phyloP scores from a whole-genome alignment of 1,140 invertebrate genomes.

The Berghia stephanieae region DNA sequence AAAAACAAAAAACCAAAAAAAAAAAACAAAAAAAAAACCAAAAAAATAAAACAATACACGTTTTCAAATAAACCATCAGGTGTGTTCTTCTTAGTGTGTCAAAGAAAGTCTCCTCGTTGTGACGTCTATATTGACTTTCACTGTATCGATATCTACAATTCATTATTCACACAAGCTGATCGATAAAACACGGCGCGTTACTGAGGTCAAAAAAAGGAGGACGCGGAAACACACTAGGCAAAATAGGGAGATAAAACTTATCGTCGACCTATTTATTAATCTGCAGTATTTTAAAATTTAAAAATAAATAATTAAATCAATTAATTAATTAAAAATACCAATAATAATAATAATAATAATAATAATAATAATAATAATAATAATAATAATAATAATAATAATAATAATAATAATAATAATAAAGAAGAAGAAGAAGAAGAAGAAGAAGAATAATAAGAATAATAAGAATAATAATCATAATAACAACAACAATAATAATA shows the following conservation, averaged over 20 bases:
- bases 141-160: neutral
- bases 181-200: neutral
- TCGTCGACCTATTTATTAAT: neutral
- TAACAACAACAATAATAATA: neutral
- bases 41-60: neutral
- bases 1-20: neutral
- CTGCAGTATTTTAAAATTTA: neutral
- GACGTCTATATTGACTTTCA: neutral
- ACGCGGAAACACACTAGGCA: neutral
- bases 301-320: neutral
- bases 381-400: neutral
- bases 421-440: neutral
- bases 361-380: neutral
- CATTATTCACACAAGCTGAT: neutral
- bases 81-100: conserved; percentile 5
- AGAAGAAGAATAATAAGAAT: too few relatives aligned
- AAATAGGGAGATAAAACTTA: too few relatives aligned
- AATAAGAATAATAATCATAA: too few relatives aligned
- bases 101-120: neutral
- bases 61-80: neutral
- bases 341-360: neutral
- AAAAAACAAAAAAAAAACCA: neutral
- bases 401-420: neutral
- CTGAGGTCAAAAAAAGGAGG: neutral
- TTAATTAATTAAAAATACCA: neutral